These are phyloP conservation scores for Platynereis dumerilii DNA, from an alignment of 2,888 invertebrate species.

Conservation along the genomic window DNA sequence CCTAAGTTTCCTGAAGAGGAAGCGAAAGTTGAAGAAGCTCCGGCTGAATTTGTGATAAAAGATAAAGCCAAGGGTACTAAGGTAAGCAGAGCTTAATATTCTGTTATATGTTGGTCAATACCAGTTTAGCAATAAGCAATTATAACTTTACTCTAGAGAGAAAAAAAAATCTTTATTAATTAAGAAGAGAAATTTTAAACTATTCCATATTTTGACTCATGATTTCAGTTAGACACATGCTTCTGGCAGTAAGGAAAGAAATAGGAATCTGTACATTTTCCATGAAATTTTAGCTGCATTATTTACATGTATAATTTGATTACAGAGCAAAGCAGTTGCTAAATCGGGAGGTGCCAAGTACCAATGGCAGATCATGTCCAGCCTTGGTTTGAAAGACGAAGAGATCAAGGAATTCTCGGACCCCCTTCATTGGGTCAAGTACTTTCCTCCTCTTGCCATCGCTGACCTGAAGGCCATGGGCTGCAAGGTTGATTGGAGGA, in stretches of 20 bases:
- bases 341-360: constrained; percentile 88
- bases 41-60: constrained; percentile 70
- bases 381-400: constrained; percentile 86
- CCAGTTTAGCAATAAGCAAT: too few relatives aligned
- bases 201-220: too few relatives aligned
- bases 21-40: constrained; percentile 62
- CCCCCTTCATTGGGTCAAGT: constrained; percentile 91
- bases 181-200: too few relatives aligned
- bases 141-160: too few relatives aligned
- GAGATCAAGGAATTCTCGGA: constrained; percentile 92
- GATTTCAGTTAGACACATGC: too few relatives aligned
- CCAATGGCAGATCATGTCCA: constrained; percentile 99
- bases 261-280: too few relatives aligned
- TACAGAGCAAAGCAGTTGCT: constrained; percentile 89
- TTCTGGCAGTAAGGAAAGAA: too few relatives aligned
- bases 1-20: constrained; percentile 80
- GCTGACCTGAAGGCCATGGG: constrained; percentile 88
- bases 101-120: too few relatives aligned
- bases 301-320: too few relatives aligned
- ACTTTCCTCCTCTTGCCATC: constrained; percentile 91
- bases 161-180: too few relatives aligned
- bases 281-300: too few relatives aligned
- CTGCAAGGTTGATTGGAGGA: constrained; percentile 93
- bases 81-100: constrained; percentile 70
- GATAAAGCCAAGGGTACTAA: constrained; percentile 90